Evolutionary conservation across 2,888 invertebrate genomes (phyloP), one percentile per base, ranked within the genome.

Genomic region (Silvanus unidentatus): DNA sequence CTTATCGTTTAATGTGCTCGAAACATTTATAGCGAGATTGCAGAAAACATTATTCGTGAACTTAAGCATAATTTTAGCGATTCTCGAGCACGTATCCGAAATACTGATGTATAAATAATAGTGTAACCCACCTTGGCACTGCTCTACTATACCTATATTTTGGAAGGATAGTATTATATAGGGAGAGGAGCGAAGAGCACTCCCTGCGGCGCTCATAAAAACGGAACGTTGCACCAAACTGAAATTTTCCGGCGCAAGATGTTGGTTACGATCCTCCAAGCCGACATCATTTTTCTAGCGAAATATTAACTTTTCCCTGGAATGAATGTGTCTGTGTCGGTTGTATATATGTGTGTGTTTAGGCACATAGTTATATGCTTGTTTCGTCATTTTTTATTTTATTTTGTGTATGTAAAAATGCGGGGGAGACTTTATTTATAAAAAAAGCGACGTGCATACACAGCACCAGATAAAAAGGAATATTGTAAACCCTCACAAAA

Each of bases 161-260:
- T n/a, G 11, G n/a, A 3, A n/a, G n/a, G 32, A 22, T 22, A 22
- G 3, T 22, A 22, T 22, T 22, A 22, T 22, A 22, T 22, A 32
- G 22, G 32, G n/a, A 12, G n/a, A 32, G 32, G 12, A 32, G 32
- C n/a, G n/a, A 32, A 11, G 32, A n/a, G 22, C 5, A 16, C 37
- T 37, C 42, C 43, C 39, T 29, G 16, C 42, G 40, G 45, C 16
- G 40, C 42, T 43, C 40, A 42, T 49, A 49, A 52, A 52, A 40
- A 42, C 43, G 42, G 28, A 29, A 41, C 39, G 40, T 42, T 48
- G 46, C 47, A 45, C 22, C 22, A 22, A 22, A 40, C 40, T 45
- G 39, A 15, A 32, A 32, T 32, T 32, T 12, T 12, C 22, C 22
- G 22, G 22, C 12, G 32, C 32, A 32, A 32, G 32, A 32, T 32